Evolutionary conservation across 2,113 vertebrate species (phyloP).

Genomic region (Rhinoptilus africanus): DNA sequence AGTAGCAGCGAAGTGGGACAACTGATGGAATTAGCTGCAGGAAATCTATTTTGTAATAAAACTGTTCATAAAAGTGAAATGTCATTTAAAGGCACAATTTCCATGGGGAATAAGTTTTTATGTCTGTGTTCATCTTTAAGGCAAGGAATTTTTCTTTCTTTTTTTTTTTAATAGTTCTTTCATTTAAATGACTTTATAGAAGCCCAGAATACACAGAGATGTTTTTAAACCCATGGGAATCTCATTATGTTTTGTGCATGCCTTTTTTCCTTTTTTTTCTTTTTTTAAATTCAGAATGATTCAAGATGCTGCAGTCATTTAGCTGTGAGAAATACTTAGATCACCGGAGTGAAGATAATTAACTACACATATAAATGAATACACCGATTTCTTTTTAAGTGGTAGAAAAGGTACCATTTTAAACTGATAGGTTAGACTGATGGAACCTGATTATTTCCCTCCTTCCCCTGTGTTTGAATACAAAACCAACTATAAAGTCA

Average conservation of each 20-base stretch:
- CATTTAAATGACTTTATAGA: slow-evolving; percentile 32
- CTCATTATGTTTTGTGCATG: not conserved
- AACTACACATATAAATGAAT: not conserved
- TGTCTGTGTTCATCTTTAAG: slow-evolving; percentile 40
- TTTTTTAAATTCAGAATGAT: not conserved
- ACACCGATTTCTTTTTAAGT: not conserved
- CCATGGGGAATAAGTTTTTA: slow-evolving; percentile 62
- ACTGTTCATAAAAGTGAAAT: slow-evolving; percentile 67
- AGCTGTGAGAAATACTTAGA: not conserved
- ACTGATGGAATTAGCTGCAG: slow-evolving; percentile 50
- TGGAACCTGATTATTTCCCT: not conserved
- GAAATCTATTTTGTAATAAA: slow-evolving; percentile 72
- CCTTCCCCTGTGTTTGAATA: not conserved
- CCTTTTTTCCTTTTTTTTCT: not conserved
- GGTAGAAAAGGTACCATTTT: not conserved
- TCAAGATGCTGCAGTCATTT: not conserved
- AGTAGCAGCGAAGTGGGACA: slow-evolving; percentile 17
- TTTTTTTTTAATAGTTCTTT: not conserved
- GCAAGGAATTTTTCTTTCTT: not conserved
- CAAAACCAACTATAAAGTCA: not conserved
- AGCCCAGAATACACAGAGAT: not conserved
- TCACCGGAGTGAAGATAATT: not conserved
- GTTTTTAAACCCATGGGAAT: not conserved
- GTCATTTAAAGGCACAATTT: slow-evolving; percentile 65
- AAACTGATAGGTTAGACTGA: not conserved